Conservation (phyloP, 2,113 vertebrate genomes). For the Crotalus horridus region DNA sequence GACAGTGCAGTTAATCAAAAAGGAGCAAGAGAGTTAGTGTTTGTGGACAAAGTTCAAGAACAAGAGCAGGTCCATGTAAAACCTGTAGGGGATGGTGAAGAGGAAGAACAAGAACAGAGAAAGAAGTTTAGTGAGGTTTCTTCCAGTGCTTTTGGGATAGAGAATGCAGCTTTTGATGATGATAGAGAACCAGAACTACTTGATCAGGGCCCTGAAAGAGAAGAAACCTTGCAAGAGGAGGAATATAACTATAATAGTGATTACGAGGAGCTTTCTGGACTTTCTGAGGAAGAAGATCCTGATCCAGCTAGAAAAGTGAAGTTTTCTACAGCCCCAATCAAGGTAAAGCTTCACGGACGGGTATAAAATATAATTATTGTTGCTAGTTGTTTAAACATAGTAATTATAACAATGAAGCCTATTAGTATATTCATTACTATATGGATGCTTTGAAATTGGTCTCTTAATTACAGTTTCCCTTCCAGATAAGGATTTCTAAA, state of each 20-base stretch:
- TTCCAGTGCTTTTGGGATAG: conserved; percentile 79
- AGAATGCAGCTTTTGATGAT: conserved; percentile 88
- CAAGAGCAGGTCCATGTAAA: conserved; percentile 31
- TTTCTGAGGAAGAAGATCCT: conserved; percentile 86
- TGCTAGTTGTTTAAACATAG: not conserved
- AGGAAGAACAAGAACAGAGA: conserved; percentile 59
- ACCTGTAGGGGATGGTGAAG: conserved; percentile 47
- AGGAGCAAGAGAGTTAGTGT: conserved; percentile 9
- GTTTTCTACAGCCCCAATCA: conserved; percentile 86
- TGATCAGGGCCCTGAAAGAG: conserved; percentile 56
- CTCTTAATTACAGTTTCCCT: not conserved
- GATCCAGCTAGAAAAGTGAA: conserved; percentile 75
- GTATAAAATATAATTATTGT: not conserved
- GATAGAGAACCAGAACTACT: conserved; percentile 74
- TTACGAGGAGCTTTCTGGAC: conserved; percentile 79
- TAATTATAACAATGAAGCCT: not conserved
- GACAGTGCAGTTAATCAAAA: not conserved
- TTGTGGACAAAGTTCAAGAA: conserved; percentile 9
- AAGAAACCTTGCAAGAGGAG: conserved; percentile 60
- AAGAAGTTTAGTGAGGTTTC: conserved; percentile 58
- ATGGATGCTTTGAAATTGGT: not conserved
- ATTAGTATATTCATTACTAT: not conserved
- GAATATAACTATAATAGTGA: conserved; percentile 70
- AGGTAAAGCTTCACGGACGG: conserved; percentile 62
- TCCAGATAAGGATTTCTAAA: not conserved